phyloP scores from a whole-genome alignment of 2,797 vertebrate genomes.

The Schizothorax lantsangensis region DNA sequence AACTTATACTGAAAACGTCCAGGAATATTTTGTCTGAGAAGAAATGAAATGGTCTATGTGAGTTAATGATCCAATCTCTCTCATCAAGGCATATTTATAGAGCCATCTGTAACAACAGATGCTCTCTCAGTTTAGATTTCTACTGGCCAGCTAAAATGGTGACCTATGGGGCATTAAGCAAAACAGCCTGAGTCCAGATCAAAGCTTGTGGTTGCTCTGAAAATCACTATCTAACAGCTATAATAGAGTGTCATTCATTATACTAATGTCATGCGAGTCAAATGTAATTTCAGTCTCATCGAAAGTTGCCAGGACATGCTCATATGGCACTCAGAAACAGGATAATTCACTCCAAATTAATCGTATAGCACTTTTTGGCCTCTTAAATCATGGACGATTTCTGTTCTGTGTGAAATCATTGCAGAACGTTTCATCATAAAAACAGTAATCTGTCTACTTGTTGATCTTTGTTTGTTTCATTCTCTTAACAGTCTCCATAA shows the following conservation, averaged over 20 bases:
- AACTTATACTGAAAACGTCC: background rate
- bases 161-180: constrained; percentile 30
- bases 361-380: background rate
- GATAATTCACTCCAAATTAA: background rate
- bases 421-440: background rate
- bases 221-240: background rate
- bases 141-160: constrained; percentile 37
- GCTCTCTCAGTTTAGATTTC: constrained; percentile 31
- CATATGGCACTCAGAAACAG: background rate
- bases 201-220: constrained; percentile 3
- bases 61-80: constrained; percentile 28
- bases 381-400: background rate
- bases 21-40: background rate
- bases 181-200: constrained; percentile 12
- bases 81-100: constrained; percentile 26
- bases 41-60: background rate
- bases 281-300: background rate
- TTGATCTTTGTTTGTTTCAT: background rate
- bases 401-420: background rate
- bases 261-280: background rate
- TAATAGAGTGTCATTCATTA: background rate
- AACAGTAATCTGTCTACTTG: background rate
- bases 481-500: background rate
- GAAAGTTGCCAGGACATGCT: background rate
- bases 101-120: constrained; percentile 51